These are phyloP conservation scores for Oreocharis arfaki DNA, from an alignment of 2,113 vertebrate genomes.

Conservation along the genomic window DNA sequence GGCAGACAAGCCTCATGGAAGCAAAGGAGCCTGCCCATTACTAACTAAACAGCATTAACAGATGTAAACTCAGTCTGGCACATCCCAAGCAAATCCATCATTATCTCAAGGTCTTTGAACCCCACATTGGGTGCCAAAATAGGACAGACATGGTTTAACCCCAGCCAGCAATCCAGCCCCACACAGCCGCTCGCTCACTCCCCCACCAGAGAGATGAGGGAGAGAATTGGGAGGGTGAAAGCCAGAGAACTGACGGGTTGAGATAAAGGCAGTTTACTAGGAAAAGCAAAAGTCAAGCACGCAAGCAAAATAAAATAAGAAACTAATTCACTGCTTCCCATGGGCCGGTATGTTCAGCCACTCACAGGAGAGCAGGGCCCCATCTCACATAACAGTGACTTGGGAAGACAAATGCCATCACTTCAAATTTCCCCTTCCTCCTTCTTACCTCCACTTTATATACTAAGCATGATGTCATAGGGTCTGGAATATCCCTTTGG, in stretches of 20 bases:
- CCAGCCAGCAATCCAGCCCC: background rate
- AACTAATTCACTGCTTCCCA: background rate
- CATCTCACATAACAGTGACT: background rate
- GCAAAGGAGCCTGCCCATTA: background rate
- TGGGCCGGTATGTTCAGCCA: background rate
- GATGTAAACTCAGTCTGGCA: background rate
- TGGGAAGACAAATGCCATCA: background rate
- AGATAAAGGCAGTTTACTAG: background rate
- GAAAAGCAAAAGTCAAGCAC: background rate
- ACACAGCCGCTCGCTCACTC: accelerated
- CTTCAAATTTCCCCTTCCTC: background rate
- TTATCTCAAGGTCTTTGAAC: background rate
- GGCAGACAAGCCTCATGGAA: background rate
- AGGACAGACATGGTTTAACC: background rate
- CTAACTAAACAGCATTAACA: background rate
- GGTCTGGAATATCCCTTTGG: background rate
- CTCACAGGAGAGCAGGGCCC: background rate
- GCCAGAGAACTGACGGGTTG: background rate
- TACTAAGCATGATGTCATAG: background rate
- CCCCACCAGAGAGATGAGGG: background rate
- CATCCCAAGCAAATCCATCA: background rate
- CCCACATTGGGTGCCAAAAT: background rate
- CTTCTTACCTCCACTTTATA: background rate
- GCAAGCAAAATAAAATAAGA: background rate
- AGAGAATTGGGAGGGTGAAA: background rate